Base-by-base conservation (phyloP, 2,797 vertebrate species). In the Argentina silus region DNA sequence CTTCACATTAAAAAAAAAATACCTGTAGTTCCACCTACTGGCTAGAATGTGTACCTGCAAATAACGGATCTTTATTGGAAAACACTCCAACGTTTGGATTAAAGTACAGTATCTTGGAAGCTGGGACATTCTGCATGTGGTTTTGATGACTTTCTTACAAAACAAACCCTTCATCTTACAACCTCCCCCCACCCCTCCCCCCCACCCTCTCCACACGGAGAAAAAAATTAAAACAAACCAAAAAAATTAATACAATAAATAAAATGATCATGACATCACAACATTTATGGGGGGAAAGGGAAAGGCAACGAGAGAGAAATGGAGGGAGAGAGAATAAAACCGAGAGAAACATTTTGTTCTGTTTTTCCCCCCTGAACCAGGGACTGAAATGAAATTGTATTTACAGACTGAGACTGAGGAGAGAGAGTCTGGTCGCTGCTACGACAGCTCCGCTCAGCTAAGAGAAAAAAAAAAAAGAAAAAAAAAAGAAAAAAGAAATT, bases 341-440 rank as follows among this genome's bases (percentile, higher is more conserved):
- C 45, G 87, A 87, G 80, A 75, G 73, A 89, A 89, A 92, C 87
- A 85, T 89, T 90, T 92, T 92, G 87, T 90, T 92, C 88, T 89
- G 87, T 87, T 88, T 83, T 85, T 83, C 75, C 83, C 45, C 84
- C 85, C 84, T 70, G 83, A 89, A 90, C 82, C 70, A 91, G 90
- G 90, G 89, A 87, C 83, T 86, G 85, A 92, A 93, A 91, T 92
- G 73, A 92, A 92, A 89, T 86, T 12, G 87, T 93, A 93, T 93
- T 93, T 93, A 93, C 93, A 93, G 86, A 93, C 88, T 91, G 90
- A 70, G 89, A 90, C 89, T 87, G 88, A 90, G 85, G 85, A 92
- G 88, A 90, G 86, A 89, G 87, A 89, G 88, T 80, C 91, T 81
- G 86, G 89, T 77, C 69, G 83, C 90, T 91, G 89, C 77, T 83